These are phyloP conservation scores for Rugalucina vietnamica DNA, from an alignment of 2,888 invertebrate species.

Conservation along the genomic window DNA sequence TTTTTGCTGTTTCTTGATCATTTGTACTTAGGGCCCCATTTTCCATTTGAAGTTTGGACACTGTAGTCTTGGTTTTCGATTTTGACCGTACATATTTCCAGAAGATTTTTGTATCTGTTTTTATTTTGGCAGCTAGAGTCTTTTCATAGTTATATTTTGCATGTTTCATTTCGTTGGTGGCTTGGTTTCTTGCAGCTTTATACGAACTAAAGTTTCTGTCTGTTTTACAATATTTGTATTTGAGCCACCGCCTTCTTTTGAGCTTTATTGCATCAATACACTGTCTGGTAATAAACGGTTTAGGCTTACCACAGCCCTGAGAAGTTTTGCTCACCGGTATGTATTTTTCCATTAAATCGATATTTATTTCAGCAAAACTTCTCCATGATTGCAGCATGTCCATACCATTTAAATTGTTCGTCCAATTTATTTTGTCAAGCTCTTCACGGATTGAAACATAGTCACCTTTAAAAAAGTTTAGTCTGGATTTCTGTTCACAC, in stretches of 20 bases:
- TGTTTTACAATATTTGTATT: not conserved
- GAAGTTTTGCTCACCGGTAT: not conserved
- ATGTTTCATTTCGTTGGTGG: not conserved
- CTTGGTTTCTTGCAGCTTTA: slow-evolving; percentile 9
- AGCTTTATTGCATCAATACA: too few relatives aligned
- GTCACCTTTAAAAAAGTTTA: too few relatives aligned
- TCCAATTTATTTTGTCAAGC: not conserved
- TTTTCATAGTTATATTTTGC: not conserved
- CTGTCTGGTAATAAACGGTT: not conserved
- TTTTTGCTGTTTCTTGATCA: slow-evolving; percentile 5
- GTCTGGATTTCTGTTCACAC: not conserved
- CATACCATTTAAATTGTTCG: not conserved
- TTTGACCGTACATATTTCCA: not conserved
- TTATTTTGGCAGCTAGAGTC: not conserved
- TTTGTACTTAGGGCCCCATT: not conserved
- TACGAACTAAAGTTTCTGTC: not conserved
- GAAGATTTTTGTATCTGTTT: slow-evolving; percentile 1
- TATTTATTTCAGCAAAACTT: not conserved
- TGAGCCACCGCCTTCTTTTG: not conserved
- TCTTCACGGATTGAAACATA: too few relatives aligned
- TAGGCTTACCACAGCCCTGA: not conserved
- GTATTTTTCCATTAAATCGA: not conserved
- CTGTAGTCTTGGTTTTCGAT: not conserved
- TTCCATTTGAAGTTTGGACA: not conserved
- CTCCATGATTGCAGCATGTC: not conserved